A percentile compares a stretch with the other conserved stretches of the same genome.
Evolutionary conservation across 2,888 invertebrate species (phyloP).

Genomic region (Stegana nigrithorax): DNA sequence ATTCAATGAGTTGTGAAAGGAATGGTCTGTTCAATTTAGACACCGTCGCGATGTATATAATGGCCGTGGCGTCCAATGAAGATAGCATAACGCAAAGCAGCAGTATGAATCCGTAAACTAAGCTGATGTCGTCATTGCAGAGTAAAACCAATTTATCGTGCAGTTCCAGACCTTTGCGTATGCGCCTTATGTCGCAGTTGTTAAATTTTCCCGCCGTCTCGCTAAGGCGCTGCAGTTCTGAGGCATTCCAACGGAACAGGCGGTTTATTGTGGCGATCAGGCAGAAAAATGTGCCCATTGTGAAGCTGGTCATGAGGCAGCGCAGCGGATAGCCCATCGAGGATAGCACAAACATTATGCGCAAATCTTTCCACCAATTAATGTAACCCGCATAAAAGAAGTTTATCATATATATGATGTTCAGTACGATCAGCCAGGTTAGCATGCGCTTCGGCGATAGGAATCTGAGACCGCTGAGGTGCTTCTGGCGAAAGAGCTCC

Average conservation of each 20-base stretch:
- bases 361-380: slow-evolving; percentile 32
- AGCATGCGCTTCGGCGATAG: slow-evolving; percentile 36
- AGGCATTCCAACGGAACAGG: slow-evolving; percentile 31
- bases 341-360: slow-evolving; percentile 31
- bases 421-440: slow-evolving; percentile 27
- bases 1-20: slow-evolving; percentile 3
- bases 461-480: slow-evolving; percentile 25
- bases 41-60: slow-evolving; percentile 39
- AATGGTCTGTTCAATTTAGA: neutral
- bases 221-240: neutral
- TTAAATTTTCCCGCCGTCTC: neutral
- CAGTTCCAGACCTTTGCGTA: slow-evolving; percentile 42
- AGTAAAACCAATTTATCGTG: slow-evolving; percentile 45
- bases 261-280: slow-evolving; percentile 39
- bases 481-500: slow-evolving; percentile 34
- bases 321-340: slow-evolving; percentile 40
- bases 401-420: slow-evolving; percentile 36
- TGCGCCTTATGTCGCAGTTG: slow-evolving; percentile 21
- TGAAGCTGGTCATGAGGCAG: slow-evolving; percentile 37
- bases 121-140: slow-evolving; percentile 47
- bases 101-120: slow-evolving; percentile 49
- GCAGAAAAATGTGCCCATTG: slow-evolving; percentile 43
- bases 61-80: slow-evolving; percentile 42
- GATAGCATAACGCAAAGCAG: slow-evolving; percentile 39
- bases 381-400: slow-evolving; percentile 25